These are phyloP conservation scores for Etheostoma perlongum DNA, from an alignment of 2,797 vertebrate genomes.

Conservation along the genomic window DNA sequence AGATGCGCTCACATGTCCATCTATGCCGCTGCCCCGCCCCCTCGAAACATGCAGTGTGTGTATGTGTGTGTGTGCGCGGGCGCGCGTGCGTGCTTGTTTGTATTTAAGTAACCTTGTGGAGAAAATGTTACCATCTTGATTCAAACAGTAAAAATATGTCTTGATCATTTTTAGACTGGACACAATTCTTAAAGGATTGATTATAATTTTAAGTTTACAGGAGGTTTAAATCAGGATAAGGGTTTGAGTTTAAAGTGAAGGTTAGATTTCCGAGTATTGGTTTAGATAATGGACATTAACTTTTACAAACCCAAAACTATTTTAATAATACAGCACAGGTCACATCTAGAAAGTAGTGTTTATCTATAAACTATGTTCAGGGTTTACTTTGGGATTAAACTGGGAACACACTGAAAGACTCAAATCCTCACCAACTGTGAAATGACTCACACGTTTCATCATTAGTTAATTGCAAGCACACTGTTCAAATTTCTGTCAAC, in stretches of 20 bases:
- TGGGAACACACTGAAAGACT: conserved; percentile 14
- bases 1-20: conserved; percentile 64
- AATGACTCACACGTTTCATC: conserved; percentile 44
- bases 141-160: neutral
- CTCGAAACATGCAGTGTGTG: conserved; percentile 4
- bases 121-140: neutral
- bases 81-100: neutral
- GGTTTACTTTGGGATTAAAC: conserved; percentile 32
- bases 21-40: conserved; percentile 62
- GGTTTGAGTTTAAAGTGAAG: conserved; percentile 11
- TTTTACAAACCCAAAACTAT: neutral
- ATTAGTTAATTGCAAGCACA: conserved; percentile 38
- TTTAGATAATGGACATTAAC: neutral
- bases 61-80: neutral
- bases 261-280: neutral
- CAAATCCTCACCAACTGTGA: conserved; percentile 35
- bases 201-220: neutral
- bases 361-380: neutral
- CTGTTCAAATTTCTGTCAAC: conserved; percentile 40
- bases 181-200: neutral
- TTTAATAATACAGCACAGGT: conserved; percentile 5
- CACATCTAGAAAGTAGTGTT: neutral
- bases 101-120: neutral
- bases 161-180: neutral
- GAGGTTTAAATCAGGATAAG: neutral